Evolutionary conservation across 2,888 invertebrate species (phyloP), one percentile per base, ranked within the genome.

Genomic region (Lamellibrachia satsuma): DNA sequence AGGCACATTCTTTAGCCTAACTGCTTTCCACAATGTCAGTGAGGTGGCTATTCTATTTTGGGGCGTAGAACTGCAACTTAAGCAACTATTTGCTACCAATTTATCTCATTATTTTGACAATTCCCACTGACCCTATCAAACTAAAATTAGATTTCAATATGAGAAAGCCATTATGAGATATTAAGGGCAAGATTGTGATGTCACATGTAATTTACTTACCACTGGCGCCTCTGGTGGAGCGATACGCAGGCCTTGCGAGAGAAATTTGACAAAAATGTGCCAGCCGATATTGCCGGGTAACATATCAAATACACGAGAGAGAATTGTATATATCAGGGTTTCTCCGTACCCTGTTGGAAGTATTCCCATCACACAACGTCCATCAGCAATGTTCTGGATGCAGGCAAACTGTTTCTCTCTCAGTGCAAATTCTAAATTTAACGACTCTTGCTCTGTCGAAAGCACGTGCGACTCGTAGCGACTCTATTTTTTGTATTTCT

Each of bases 141-240:
- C 39, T 11, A 9, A 39, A 39, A 27, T 27, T 51, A 91, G 15
- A 91, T 91, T 91, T 91, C 51, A 91, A 52, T 91, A 91, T 0
- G 6, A 91, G 7, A 27, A 11, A 7, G 39, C 52, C 51, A 75
- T 6, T 4, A 75, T 22, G 22, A 75, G 75, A 75, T 22, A 15
- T 22, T 75, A 75, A 75, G 75, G n/a, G n/a, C 22, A 9, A 27
- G 3, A 11, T 27, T 39, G 22, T 22, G 52, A 91, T 11, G n/a
- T 91, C 91, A 11, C 11, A 91, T 60, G 7, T 52, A 22, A 15
- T 6, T 27, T 92, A 95, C 96, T 93, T 94, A 97, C 97, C 94
- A 97, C 98, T 0, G 99, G 99, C 0, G 99, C 99, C 97, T 99
- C 99, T 0, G 99, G 99, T 0, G 99, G 99, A 22, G 99, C 99